phyloP scores from a whole-genome alignment of 2,113 vertebrate genomes.

The Triplophysa dalaica region DNA sequence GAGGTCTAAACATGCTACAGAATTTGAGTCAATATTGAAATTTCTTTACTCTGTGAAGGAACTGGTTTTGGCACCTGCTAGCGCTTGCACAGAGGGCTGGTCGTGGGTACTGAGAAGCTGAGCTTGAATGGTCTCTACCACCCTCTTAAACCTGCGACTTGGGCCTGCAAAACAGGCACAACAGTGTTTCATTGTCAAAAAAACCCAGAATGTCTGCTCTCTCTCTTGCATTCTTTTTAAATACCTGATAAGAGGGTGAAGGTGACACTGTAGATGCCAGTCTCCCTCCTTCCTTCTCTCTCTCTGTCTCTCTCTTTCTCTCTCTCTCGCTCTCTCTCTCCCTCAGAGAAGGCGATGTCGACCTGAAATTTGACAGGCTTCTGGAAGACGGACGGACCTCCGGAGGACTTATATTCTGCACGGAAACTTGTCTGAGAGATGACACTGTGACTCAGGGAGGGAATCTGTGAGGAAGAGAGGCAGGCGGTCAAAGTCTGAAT shows the following conservation, averaged over 20 bases:
- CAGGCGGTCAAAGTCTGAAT: neutral
- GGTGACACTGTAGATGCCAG: constrained; percentile 87
- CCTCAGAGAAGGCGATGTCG: constrained; percentile 87
- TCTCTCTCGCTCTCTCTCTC: constrained; percentile 75
- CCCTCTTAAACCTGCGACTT: constrained; percentile 89
- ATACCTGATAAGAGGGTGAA: constrained; percentile 86
- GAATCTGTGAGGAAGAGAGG: constrained; percentile 73
- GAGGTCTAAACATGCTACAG: neutral
- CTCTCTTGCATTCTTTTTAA: neutral
- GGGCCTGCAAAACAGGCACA: constrained; percentile 73
- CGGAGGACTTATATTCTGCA: constrained; percentile 87
- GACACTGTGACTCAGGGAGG: constrained; percentile 91
- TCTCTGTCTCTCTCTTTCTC: constrained; percentile 73
- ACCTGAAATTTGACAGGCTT: constrained; percentile 93
- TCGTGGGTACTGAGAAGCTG: constrained; percentile 88
- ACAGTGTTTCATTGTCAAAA: neutral
- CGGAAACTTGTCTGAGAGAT: constrained; percentile 92
- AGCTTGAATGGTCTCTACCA: constrained; percentile 92
- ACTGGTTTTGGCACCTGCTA: constrained; percentile 73
- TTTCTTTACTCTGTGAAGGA: too few relatives aligned
- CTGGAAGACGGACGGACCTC: constrained; percentile 90
- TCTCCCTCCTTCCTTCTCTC: constrained; percentile 76
- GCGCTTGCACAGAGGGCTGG: constrained; percentile 89
- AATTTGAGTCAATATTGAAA: neutral
- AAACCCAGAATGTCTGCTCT: neutral